These are phyloP conservation scores for Rallus limicola DNA, from an alignment of 2,113 vertebrate genomes.

Conservation along the genomic window DNA sequence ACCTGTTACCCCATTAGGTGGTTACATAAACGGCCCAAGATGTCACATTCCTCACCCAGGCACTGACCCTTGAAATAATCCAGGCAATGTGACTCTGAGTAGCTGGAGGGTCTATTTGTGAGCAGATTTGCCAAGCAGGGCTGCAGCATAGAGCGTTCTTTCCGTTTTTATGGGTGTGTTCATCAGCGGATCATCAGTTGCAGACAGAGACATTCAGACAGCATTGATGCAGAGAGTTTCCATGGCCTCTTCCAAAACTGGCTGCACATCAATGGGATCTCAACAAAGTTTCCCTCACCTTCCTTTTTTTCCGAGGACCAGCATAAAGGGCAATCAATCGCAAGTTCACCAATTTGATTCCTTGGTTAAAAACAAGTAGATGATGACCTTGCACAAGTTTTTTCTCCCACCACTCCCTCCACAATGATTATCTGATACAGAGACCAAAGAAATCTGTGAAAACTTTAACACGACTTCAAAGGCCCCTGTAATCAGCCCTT, in stretches of 20 bases:
- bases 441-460: not conserved
- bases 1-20: not conserved
- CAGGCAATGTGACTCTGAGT: not conserved
- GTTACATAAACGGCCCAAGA: slow-evolving; percentile 20
- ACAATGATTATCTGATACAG: not conserved
- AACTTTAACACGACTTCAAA: not conserved
- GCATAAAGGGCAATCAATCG: not conserved
- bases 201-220: not conserved
- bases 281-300: not conserved
- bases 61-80: slow-evolving; percentile 14
- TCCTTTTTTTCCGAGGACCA: not conserved
- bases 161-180: not conserved
- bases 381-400: not conserved
- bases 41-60: not conserved
- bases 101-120: not conserved
- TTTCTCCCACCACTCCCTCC: not conserved
- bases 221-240: not conserved
- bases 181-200: not conserved
- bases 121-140: not conserved
- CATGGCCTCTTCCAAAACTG: not conserved
- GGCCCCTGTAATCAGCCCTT: not conserved
- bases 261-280: not conserved
- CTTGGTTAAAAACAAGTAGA: not conserved
- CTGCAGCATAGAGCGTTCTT: not conserved
- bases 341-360: not conserved